Evolutionary conservation across 2,113 vertebrate genomes (phyloP), one percentile per base, ranked within the genome.

Genomic region (Elaphurus davidianus): DNA sequence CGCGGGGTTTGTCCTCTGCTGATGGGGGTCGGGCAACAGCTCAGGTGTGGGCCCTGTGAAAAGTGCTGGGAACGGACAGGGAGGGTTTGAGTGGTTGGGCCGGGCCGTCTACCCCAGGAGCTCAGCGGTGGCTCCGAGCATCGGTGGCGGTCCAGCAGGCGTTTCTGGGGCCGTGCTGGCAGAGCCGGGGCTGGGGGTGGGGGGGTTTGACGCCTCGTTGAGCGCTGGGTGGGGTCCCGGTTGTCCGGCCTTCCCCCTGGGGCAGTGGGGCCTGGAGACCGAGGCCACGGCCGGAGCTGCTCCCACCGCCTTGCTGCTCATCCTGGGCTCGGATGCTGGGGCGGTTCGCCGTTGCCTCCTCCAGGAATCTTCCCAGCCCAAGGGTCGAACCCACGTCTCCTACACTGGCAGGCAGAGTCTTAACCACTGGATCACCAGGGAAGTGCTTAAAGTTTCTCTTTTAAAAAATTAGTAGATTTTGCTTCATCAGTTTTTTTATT

Each of bases 381-480:
- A 4, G 36, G 71, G 1, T 76, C 0, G 23, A 14, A 25, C 36
- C 23, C 21, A 23, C 0, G 71, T 14, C 36, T 76, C 11, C 71
- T 76, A 36, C 23, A 1, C 23, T 6, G 71, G 36, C 12, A 3
- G 23, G 36, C 23, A 14, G 71, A 1, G 0, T 43, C 36, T 7
- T 14, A 14, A 3, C 71, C 5, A 0, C 36, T 7, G 7, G 36
- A 7, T 12, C 36, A 76, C 23, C 36, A 13, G 71, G 36, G 36
- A 25, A 25, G 23, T 4, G 12, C 71, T 2, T 27, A 1, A 13
- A 7, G 12, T 14, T 7, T 43, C 12, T 27, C 71, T 76, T 23
- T 40, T 7, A 76, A 27, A 27, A 7, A 14, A 13, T 14, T 0
- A 43, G 12, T 25, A 13, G 3, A 2, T 7, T 14, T 76, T 25